Base-by-base conservation (phyloP, 1,140 invertebrate species). In the Helicoverpa armigera region DNA sequence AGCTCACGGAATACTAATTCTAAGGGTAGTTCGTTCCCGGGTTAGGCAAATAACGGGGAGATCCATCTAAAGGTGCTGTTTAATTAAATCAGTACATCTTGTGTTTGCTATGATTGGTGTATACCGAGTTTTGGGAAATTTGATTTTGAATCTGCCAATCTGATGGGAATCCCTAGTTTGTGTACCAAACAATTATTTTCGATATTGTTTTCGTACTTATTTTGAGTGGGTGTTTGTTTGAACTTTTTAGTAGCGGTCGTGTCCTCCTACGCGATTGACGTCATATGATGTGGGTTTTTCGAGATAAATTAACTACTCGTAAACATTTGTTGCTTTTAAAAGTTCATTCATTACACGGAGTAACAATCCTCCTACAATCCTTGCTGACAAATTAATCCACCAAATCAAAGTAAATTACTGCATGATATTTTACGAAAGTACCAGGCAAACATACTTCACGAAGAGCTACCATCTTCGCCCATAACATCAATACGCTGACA, bases 51-150 rank as follows among this genome's bases (percentile, higher is more conserved):
- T 79, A 69, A 74, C 48, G 50, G 43, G 43, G 29, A 73, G 72
- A 77, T 77, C 74, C 74, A 77, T 77, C 53, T 77, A 61, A 77
- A 77, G 74, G 60, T 77, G 74, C 16, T 60, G 50, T 54, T 53
- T 77, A 77, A 77, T 77, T 77, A 77, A 77, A 77, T 77, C 74
- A 77, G 75, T 54, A 77, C 61, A 77, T 77, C 75, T 67, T 67
- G 75, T 77, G 75, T 65, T 67, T 67, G 51, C 61, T 69, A 67
- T 65, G 61, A 77, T 65, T 65, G 61, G 48, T 65, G 54, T 53
- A 50, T 43, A 65, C 60, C 48, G 48, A 48, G 74, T 12, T 23
- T 73, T 56, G 14, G 11, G 14, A 63, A 65, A 65, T 77, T 63
- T 51, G 60, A 65, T 63, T 53, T 72, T 53, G 69, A 72, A 72